A percentile compares a stretch with the other conserved stretches of the same genome.
phyloP scores from a whole-genome alignment of 2,797 vertebrate species.

The Mustela erminea region DNA sequence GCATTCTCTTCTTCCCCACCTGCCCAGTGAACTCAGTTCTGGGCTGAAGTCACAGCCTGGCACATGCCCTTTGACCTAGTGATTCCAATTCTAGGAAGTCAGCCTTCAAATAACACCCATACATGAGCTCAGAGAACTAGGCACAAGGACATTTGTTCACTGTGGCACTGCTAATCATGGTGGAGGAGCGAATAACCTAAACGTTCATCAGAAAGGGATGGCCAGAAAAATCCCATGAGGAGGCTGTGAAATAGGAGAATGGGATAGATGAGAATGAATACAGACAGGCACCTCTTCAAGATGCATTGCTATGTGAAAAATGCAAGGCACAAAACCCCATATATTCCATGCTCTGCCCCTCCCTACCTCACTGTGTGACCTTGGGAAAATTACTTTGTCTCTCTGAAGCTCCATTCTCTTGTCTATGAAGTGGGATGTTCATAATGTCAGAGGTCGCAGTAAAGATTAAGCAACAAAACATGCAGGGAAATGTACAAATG shows the following conservation, averaged over 20 bases:
- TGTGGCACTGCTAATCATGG: rapidly evolving
- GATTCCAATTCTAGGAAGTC: background rate
- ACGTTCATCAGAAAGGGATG: background rate
- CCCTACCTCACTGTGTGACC: background rate
- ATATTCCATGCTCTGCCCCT: background rate
- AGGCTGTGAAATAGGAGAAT: background rate
- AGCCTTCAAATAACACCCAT: background rate
- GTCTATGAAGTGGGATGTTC: background rate
- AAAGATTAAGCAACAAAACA: background rate
- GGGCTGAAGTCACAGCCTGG: rapidly evolving
- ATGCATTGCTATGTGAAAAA: background rate
- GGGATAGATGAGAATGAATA: rapidly evolving
- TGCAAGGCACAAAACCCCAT: background rate
- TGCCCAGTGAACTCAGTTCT: background rate
- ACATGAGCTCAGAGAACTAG: background rate
- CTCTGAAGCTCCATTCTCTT: background rate
- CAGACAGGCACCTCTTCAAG: background rate
- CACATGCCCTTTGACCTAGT: background rate
- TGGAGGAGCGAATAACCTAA: no score
- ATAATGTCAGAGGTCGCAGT: background rate
- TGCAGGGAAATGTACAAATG: background rate
- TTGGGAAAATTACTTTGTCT: background rate
- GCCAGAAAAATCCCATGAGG: background rate
- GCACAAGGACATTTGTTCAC: background rate
- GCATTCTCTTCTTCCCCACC: background rate